Base-by-base conservation (phyloP, 2,797 vertebrate genomes). In the Pseudochirops cupreus region DNA sequence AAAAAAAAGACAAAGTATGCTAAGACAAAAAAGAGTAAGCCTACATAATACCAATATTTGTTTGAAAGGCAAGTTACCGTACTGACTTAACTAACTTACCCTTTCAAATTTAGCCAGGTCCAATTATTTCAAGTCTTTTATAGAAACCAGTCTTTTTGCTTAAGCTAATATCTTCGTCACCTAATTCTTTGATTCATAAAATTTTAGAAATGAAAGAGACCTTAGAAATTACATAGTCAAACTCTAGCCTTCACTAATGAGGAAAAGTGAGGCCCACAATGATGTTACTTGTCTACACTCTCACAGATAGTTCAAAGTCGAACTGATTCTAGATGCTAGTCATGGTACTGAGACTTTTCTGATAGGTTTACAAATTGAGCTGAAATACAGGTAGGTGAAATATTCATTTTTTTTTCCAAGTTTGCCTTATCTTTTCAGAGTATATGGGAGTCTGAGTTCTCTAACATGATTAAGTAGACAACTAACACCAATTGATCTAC, bases 81-180 rank as follows among this genome's bases (percentile, higher is more conserved):
- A 91, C 94, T 93, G 90, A 93, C 7, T 54, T 67, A 9, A 53
- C 33, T 92, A 9, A 53, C 29, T 91, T 62, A 12, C 28, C 39
- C 89, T 93, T 58, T 87, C 52, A 56, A 58, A 55, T 55, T 92
- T 46, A 74, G 1, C 95, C 39, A 91, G 10, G 95, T 5, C 46
- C n/a, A 11, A 93, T 94, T 92, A 91, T 93, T 96, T 96, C 57
- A n/a, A 3, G 55, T 3, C 13, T 53, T 67, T 93, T 95, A 94
- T 92, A 82, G 92, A 98, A 97, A 95, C 4, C 58, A 93, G 58
- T 93, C 46, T 29, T 53, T 50, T 4, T 67, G 94, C 94, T 91
- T 56, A 96, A 56, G 74, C 7, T 11, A 87, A 87, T 46, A 39
- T 87, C 74, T 50, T 46, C 46, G 39, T 26, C 74, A 46, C 13